Base-by-base conservation (phyloP, 2,888 invertebrate genomes). In the Agrotis segetum region DNA sequence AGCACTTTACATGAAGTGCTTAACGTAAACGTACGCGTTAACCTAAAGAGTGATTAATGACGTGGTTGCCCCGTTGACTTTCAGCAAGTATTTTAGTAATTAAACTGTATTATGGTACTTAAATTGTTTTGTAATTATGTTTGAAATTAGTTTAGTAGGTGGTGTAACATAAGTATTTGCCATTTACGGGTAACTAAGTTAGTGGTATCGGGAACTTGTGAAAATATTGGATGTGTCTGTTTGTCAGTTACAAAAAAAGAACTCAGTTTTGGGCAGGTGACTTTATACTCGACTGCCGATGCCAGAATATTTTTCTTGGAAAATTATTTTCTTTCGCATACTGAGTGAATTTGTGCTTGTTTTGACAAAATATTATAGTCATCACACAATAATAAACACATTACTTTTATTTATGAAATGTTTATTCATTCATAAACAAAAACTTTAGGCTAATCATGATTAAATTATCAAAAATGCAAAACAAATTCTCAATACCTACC, bases 41-140 rank as follows among this genome's bases (percentile, higher is more conserved):
- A 82, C 64, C 68, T 69, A 65, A 65, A 69, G 68, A 71, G 66
- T 85, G 81, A 84, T 85, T 82, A 80, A 84, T 74, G 75, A 71
- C 49, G 47, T 19, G 69, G 64, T 71, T 55, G 56, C 58, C 61
- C 52, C 67, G 74, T 71, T 74, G 74, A 75, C 77, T 80, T 76
- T 70, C 40, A 65, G 55, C 50, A 69, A 83, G 68, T 77, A 82
- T 77, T 82, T 82, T 47, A 74, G 72, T 68, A 78, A 82, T 84
- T 68, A 71, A 70, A 76, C 63, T 40, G 47, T 69, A 53, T 63
- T 55, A 29, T 14, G 55, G 52, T 47, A 55, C 44, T 76, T 72
- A 60, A 63, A 76, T 82, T 74, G 70, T 71, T 74, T 67, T 53
- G 55, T 53, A 60, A 47, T 46, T 49, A 21, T 53, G 53, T 69